Evolutionary conservation across 2,113 vertebrate species (phyloP), one percentile per base, ranked within the genome.

Genomic region (Corvus moneduloides): DNA sequence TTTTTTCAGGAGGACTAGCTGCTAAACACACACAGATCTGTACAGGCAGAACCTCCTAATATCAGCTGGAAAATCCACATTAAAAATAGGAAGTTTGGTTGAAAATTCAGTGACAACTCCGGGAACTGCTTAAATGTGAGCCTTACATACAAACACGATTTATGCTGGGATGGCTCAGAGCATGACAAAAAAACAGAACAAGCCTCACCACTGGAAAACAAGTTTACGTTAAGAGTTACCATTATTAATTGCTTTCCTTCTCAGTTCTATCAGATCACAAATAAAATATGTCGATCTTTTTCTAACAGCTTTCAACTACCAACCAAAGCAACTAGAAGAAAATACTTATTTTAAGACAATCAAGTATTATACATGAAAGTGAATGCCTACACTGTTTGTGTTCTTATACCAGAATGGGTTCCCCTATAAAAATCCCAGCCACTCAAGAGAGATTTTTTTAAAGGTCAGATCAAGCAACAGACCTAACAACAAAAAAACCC

Each of bases 211-310:
- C 18, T 72, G 69, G 69, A 87, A 68, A 94, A 87, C 51, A 94
- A 58, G 74, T 68, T 89, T 87, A 93, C 0, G 0, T 72, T 76
- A 73, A 15, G 32, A 69, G 27, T 67, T 66, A 87, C 8, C 44
- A 76, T 78, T 78, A 91, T 82, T 75, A 87, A 79, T 28, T 84
- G 56, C 66, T 90, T 92, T 89, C 52, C 49, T 91, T 93, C 24
- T 37, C 69, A 68, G 49, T 56, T 79, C 62, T 82, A 75, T 64
- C 30, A 56, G 33, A 84, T 56, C 73, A 81, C 56, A 74, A 90
- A 84, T 74, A 85, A 83, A 94, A 73, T n/a, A 84, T 5, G 46
- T 28, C 67, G 39, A 49, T 39, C 3, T 80, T 80, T 77, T 90
- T 18, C 52, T 55, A 87, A 44, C 27, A 80, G 59, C 15, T 56